A percentile compares a stretch with the other conserved stretches of the same genome.
phyloP scores from a whole-genome alignment of 2,113 vertebrate genomes.

The Asarcornis scutulata region DNA sequence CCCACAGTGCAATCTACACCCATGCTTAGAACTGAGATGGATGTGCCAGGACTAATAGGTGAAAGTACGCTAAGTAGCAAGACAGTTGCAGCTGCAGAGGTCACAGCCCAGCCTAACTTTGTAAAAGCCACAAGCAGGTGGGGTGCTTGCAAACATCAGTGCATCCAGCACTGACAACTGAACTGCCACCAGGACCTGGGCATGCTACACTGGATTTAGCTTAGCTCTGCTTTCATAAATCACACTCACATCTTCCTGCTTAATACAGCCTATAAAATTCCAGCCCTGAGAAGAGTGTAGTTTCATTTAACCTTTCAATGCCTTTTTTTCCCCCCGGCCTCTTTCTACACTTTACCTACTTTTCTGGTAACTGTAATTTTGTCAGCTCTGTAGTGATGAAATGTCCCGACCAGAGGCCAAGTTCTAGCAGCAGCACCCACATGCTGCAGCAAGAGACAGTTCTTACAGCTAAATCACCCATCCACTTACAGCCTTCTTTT shows the following conservation, averaged over 20 bases:
- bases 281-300: background rate
- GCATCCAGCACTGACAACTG: background rate
- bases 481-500: background rate
- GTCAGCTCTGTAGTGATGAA: background rate
- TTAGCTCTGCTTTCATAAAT: background rate
- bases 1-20: background rate
- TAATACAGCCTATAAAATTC: background rate
- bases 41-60: background rate
- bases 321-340: background rate
- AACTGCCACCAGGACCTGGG: background rate
- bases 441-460: background rate
- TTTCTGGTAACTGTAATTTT: background rate
- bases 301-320: background rate
- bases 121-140: no score
- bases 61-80: accelerated
- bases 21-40: accelerated
- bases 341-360: background rate
- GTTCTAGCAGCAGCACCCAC: background rate
- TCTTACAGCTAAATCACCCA: background rate
- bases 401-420: background rate
- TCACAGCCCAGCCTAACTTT: background rate
- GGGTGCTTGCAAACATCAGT: background rate
- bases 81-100: accelerated
- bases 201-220: background rate
- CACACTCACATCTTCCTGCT: background rate